Conservation (phyloP, 2,797 vertebrate species). For the Petrocephalus schoutedeni region DNA sequence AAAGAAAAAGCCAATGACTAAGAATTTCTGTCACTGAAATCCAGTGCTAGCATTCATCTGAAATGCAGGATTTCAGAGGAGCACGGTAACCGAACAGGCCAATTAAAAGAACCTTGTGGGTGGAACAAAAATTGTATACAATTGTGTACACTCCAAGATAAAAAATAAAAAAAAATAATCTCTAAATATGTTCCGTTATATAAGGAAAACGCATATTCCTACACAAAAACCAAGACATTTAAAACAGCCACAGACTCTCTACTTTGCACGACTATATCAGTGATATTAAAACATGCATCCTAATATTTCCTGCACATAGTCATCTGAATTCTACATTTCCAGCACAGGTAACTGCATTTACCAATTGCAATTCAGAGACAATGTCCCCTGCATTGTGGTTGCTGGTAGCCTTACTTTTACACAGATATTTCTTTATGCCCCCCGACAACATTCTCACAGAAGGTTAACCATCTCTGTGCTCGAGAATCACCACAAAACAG, state of each 20-base stretch:
- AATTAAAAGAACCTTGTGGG: not conserved
- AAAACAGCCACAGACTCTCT: not conserved
- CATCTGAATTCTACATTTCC: not conserved
- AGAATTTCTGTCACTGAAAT: not conserved
- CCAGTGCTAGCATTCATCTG: not conserved
- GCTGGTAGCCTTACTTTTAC: not conserved
- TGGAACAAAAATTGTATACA: not conserved
- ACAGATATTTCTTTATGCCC: not conserved
- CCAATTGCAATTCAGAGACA: not conserved
- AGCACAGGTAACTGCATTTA: not conserved
- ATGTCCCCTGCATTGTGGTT: not conserved
- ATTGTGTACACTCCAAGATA: not conserved
- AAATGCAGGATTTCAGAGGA: not conserved
- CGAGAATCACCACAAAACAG: not conserved
- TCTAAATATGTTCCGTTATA: not conserved
- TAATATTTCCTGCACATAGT: not conserved
- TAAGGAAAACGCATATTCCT: not conserved
- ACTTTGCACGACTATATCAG: not conserved
- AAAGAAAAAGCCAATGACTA: not conserved
- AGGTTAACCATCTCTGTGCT: not conserved
- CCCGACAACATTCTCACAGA: not conserved
- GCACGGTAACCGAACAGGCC: not conserved
- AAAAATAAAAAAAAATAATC: not conserved
- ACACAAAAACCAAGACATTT: not conserved
- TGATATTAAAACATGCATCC: not conserved